Evolutionary conservation across 2,888 invertebrate genomes (phyloP).

Genomic region (Ormyrus pomaceus): DNA sequence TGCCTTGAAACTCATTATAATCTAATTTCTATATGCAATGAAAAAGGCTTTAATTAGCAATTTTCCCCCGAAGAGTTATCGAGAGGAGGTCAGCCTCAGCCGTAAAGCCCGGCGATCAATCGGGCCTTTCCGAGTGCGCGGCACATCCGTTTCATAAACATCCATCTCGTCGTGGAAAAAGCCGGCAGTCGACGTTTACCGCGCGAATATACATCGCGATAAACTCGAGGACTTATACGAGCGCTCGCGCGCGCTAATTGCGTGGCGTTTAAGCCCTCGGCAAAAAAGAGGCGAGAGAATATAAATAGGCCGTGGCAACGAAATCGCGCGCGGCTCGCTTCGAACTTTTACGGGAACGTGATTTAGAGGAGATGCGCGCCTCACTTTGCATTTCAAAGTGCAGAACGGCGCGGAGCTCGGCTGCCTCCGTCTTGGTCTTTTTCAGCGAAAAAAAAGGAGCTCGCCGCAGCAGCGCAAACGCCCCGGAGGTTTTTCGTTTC

Average conservation of each 20-base stretch:
- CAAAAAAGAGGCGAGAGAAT: background rate
- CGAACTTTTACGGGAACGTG: slow-evolving; percentile 34
- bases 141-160: background rate
- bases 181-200: slow-evolving; percentile 4
- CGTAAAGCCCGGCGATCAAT: background rate
- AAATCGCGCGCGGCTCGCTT: slow-evolving; percentile 16
- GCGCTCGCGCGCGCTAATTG: slow-evolving; percentile 18
- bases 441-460: background rate
- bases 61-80: too few species aligned
- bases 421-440: slow-evolving; percentile 21
- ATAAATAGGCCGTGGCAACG: slow-evolving; percentile 13
- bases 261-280: background rate
- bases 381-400: slow-evolving; percentile 52
- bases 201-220: slow-evolving; percentile 19
- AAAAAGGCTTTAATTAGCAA: too few species aligned
- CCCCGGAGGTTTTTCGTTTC: slow-evolving; percentile 26
- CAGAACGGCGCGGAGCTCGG: background rate
- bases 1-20: too few species aligned
- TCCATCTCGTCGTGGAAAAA: slow-evolving; percentile 5
- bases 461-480: slow-evolving; percentile 4
- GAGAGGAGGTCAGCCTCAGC: too few species aligned
- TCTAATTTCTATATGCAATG: too few species aligned
- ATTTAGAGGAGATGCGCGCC: slow-evolving; percentile 26
- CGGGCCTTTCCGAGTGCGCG: background rate
- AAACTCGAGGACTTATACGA: slow-evolving; percentile 6